Conservation (phyloP, 2,797 vertebrate genomes). For the Scomberomorus guttatus region DNA sequence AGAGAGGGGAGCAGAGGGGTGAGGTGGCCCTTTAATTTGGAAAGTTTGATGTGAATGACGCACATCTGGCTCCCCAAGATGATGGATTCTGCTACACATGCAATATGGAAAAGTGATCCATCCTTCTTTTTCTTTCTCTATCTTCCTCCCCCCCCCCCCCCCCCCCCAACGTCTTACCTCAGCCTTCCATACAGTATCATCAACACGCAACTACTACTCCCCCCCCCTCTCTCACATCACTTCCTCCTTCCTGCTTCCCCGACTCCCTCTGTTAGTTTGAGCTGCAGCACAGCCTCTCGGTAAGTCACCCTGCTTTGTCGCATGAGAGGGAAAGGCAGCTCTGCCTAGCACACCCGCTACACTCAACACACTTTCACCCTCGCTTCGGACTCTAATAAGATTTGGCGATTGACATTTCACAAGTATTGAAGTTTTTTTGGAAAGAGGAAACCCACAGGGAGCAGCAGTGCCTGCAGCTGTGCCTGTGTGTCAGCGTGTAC, state of each 20-base stretch:
- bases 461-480: not conserved
- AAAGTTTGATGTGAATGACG: slow-evolving; percentile 81
- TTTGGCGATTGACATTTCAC: slow-evolving; percentile 19
- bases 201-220: slow-evolving; percentile 11
- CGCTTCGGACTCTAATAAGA: not conserved
- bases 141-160: slow-evolving; percentile 40
- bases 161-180: slow-evolving; percentile 30
- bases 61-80: slow-evolving; percentile 73
- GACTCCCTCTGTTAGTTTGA: slow-evolving; percentile 16
- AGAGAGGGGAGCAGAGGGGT: slow-evolving; percentile 65
- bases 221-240: slow-evolving; percentile 18
- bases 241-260: slow-evolving; percentile 51
- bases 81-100: slow-evolving; percentile 73
- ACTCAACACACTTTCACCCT: not conserved
- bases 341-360: not conserved
- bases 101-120: slow-evolving; percentile 75
- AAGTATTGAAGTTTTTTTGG: not conserved
- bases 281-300: slow-evolving; percentile 17
- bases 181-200: slow-evolving; percentile 26
- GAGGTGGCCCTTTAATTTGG: slow-evolving; percentile 79
- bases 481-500: not conserved
- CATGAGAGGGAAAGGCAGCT: not conserved
- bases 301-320: not conserved
- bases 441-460: not conserved
- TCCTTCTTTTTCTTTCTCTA: slow-evolving; percentile 38